These are phyloP conservation scores for Chironomus tepperi DNA, from an alignment of 1,140 invertebrate species.

Conservation along the genomic window DNA sequence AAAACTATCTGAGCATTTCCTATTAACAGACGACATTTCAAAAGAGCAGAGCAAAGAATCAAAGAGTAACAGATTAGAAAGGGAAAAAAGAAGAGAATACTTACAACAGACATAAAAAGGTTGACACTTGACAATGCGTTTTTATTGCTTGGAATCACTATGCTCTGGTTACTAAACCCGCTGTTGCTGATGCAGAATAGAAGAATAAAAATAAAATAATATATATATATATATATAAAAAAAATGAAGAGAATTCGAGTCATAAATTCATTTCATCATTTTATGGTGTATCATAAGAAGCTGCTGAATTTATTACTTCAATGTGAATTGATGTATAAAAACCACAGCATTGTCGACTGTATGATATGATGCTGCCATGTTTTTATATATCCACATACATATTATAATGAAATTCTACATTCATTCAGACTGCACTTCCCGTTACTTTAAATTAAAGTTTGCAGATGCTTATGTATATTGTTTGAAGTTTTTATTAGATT, in stretches of 20 bases:
- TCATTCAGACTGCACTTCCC: no score
- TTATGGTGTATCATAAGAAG: slow-evolving; percentile 2
- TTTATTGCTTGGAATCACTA: neutral
- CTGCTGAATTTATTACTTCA: slow-evolving; percentile 13
- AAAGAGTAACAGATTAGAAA: neutral
- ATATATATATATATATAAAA: no score
- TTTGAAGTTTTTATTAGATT: no score
- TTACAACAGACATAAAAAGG: no score
- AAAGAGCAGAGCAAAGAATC: neutral
- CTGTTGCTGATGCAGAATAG: neutral
- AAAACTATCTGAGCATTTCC: neutral
- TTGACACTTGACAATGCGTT: slow-evolving; percentile 9
- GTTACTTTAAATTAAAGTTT: no score
- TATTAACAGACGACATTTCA: neutral
- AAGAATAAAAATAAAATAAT: neutral
- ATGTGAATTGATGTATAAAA: slow-evolving; percentile 11
- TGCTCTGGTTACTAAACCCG: neutral
- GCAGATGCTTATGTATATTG: no score
- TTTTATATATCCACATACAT: no score
- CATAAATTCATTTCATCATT: slow-evolving; percentile 14
- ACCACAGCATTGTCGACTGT: neutral
- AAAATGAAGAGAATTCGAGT: neutral
- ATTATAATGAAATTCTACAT: no score
- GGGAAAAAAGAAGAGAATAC: neutral
- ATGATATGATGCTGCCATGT: neutral